Evolutionary conservation across 2,888 invertebrate genomes (phyloP).

Genomic region (Eubasilissa splendida): DNA sequence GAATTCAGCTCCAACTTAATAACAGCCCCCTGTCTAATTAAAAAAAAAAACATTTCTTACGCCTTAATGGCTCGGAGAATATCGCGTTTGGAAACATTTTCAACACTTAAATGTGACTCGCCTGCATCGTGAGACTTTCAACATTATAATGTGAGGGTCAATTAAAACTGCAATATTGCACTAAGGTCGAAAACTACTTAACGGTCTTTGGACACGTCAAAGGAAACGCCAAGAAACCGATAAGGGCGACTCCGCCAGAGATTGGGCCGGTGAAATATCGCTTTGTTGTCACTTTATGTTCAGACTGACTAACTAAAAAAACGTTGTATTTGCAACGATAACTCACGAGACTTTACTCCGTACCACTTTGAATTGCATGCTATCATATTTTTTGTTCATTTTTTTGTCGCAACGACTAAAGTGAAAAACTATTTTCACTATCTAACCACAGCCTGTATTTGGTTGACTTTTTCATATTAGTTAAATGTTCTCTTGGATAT

Average conservation of each 20-base stretch:
- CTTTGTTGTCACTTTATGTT: conserved; percentile 1
- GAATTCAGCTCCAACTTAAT: conserved; percentile 24
- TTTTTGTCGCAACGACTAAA: background rate
- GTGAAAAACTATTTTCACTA: too few relatives aligned
- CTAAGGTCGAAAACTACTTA: conserved; percentile 21
- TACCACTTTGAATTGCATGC: conserved; percentile 3
- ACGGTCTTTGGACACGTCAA: conserved; percentile 16
- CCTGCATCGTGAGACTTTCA: background rate
- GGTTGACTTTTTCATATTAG: too few relatives aligned
- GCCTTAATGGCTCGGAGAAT: conserved; percentile 1
- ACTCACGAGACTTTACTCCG: background rate
- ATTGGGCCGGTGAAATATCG: conserved; percentile 10
- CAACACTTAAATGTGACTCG: conserved; percentile 9
- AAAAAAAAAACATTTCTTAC: background rate
- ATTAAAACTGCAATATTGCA: conserved; percentile 23
- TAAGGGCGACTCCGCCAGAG: conserved; percentile 12
- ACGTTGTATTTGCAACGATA: background rate
- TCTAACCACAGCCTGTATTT: too few relatives aligned
- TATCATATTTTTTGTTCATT: background rate
- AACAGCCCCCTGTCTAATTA: conserved; percentile 19
- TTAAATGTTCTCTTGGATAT: too few relatives aligned
- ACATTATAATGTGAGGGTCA: background rate
- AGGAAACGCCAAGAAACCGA: conserved; percentile 22
- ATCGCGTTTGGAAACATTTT: conserved; percentile 18
- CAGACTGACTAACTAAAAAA: conserved; percentile 9